Base-by-base conservation (phyloP, 2,113 vertebrate genomes). In the Pituophis catenifer region DNA sequence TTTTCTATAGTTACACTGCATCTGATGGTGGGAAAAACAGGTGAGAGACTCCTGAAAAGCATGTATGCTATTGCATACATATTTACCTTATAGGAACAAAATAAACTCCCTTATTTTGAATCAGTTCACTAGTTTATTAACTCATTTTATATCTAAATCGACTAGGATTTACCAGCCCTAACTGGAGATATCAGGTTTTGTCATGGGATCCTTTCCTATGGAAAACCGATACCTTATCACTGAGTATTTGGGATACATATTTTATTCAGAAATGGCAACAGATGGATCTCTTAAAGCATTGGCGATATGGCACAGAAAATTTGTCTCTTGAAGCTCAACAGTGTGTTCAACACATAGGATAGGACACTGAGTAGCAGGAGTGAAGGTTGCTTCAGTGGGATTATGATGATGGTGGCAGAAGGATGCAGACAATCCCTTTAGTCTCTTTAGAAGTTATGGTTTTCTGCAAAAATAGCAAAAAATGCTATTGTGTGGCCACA, bases 281-380 rank as follows among this genome's bases (percentile, higher is more conserved):
- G 88, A 94, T 53, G 11, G 55, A 88, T 33, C 86, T 93, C 58
- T 89, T 3, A 0, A 59, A 93, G 54, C 8, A 93, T n/a, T 94
- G 65, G 89, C 70, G 57, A 91, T 90, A 92, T 93, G 91, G 48
- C 93, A 96, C 75, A 94, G 92, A 58, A 93, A 29, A n/a, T 44
- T 92, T 92, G 23, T 93, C 94, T 94, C 93, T 96, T 91, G 81
- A 93, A 94, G 94, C 95, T 90, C 94, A 54, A 8, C 94, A 92
- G 54, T 94, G 95, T 86, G 90, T 29, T 93, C 58, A 59, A 94
- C 94, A 95, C 24, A 94, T 81, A 93, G 3, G 95, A 94, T 59
- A 93, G 8, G 95, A 94, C 70, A 92, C 75, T 44, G 86, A 89
- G 93, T 48, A 90, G 92, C 91, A 29, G 48, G 48, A 50, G 92